Evolutionary conservation across 2,113 vertebrate species (phyloP), one percentile per base, ranked within the genome.

Genomic region (Spea multiplicata): DNA sequence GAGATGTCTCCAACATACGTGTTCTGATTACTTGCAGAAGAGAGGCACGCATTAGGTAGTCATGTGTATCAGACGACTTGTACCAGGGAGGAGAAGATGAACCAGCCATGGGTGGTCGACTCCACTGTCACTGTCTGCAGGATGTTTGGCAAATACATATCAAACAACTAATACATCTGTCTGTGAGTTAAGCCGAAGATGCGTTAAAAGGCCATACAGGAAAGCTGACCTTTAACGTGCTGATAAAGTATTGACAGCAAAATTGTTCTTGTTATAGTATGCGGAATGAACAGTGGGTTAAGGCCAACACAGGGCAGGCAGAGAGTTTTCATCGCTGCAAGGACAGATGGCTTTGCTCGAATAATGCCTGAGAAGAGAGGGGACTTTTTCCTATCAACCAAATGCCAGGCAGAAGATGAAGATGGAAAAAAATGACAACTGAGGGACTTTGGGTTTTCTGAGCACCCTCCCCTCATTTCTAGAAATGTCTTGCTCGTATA

Each of bases 261-360:
- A 16, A 8, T 62, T 65, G 64, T 67, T 73, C 44, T 52, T 30
- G 55, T 46, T 47, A 49, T 49, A 14, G 64, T 44, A 73, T 72
- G 62, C 44, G 61, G 59, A 66, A 45, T 16, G 45, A 62, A 64
- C 50, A 61, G 50, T 59, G 53, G 65, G 71, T 66, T 73, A 57
- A 68, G 71, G 64, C 78, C 16, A 30, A 45, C 64, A 48, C 44
- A 48, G 62, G 68, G 78, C 71, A 80, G 53, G 57, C 70, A 5
- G 50, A 69, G 77, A 50, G 64, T 61, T 74, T 74, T 74, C 78
- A 68, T 65, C 78, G 53, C 64, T 80, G 78, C 78, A 57, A 64
- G 78, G 78, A 80, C 77, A 80, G 71, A 80, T 80, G 78, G 78
- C 78, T 74, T 16, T 48, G 64, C 78, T 74, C 49, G 77, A 80